Evolutionary conservation across 2,888 invertebrate species (phyloP), one percentile per base, ranked within the genome.

Genomic region (Lydus trimaculatus): DNA sequence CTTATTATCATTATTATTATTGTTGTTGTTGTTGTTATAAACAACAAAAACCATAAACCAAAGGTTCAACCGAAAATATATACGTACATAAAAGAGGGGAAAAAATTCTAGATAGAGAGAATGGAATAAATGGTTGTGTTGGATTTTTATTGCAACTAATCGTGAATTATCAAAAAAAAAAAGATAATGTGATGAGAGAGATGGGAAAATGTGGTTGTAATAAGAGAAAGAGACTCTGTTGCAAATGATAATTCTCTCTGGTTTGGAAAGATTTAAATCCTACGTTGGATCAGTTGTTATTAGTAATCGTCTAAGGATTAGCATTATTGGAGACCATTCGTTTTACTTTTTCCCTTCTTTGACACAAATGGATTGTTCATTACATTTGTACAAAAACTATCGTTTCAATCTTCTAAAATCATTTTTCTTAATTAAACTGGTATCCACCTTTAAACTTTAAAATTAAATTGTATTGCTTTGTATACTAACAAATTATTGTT

Each of bases 331-430:
- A 73, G 74, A 74, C 75, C 75, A 75, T 77, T 77, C 75, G 73
- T 76, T 75, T 73, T 67, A 70, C 65, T 69, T 70, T 56, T 56
- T 25, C 71, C 66, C 73, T 72, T 73, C 65, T 70, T 65, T 69
- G 73, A 73, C 71, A 65, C 73, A 71, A 75, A 75, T 76, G 75
- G 75, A 77, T 76, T 76, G 74, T 76, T 77, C 76, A 76, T 77
- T 76, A 76, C 71, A 68, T 70, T 77, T 65, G 61, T 67, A 70
- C 66, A 66, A 68, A 62, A 39, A 39, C 0, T 17, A n/a, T 43
- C 2, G 17, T 17, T 43, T 13, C 4, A 25, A 56, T 52, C 25
- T 56, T 56, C 8, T 15, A 6, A 6, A 15, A 56, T 13, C 23
- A 25, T 56, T 56, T 56, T 56, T 56, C 56, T 56, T 25, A 56